These are phyloP conservation scores for Saxicola maurus DNA, from an alignment of 2,797 vertebrate genomes.

Conservation along the genomic window DNA sequence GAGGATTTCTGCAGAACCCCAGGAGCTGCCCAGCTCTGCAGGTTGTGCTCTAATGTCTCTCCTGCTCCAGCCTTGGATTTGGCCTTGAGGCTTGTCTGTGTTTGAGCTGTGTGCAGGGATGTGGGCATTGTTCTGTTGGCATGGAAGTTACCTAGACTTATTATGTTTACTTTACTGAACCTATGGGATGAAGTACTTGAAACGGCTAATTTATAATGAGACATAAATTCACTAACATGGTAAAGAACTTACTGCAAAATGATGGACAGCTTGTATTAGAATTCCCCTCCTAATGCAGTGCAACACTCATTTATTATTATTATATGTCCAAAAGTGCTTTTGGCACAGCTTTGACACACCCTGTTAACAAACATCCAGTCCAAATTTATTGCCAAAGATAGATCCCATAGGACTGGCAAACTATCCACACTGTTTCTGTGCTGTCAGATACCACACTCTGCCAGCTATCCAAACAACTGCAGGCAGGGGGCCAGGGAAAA, in stretches of 20 bases:
- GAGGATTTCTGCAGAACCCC: not conserved
- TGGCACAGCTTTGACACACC: constrained; percentile 52
- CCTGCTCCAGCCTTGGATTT: not conserved
- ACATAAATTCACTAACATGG: constrained; percentile 23
- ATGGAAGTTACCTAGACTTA: not conserved
- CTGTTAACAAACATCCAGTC: constrained; percentile 37
- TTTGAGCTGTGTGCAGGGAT: not conserved
- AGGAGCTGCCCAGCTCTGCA: not conserved
- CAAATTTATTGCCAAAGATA: constrained; percentile 56
- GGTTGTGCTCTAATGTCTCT: not conserved
- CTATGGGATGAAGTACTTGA: constrained; percentile 13
- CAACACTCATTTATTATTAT: constrained; percentile 57
- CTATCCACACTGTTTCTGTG: not conserved
- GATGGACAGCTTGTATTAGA: constrained; percentile 53
- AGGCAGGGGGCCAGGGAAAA: constrained; percentile 56
- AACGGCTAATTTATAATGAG: constrained; percentile 43
- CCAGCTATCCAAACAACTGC: constrained; percentile 52
- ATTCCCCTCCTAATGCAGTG: constrained; percentile 34
- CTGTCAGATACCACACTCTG: constrained; percentile 23
- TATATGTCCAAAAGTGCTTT: constrained; percentile 51
- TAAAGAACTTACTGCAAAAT: constrained; percentile 50
- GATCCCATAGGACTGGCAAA: constrained; percentile 28
- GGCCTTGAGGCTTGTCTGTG: not conserved
- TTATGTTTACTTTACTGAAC: constrained; percentile 40
- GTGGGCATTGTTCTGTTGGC: constrained; percentile 18